A percentile compares a stretch with the other conserved stretches of the same genome.
Evolutionary conservation across 2,888 invertebrate species (phyloP).

Genomic region (Drosophila suboccidentalis): DNA sequence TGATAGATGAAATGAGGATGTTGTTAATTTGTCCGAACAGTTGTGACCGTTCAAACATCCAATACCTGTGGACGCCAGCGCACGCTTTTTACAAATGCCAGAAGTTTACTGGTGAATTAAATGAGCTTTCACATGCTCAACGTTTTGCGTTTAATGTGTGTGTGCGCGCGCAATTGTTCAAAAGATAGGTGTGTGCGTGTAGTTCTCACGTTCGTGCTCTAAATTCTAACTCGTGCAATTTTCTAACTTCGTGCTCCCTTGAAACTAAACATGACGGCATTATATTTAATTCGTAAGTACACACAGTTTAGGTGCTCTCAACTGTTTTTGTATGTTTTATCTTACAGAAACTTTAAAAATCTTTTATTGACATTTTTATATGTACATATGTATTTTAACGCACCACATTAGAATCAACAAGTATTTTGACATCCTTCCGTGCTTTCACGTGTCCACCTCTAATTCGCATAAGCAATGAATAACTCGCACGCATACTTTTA

Average conservation of each 20-base stretch:
- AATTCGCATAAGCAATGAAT: constrained; percentile 1
- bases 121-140: constrained; percentile 41
- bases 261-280: background rate
- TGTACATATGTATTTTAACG: background rate
- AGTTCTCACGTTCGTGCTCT: constrained; percentile 24
- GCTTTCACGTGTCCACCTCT: constrained; percentile 29
- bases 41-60: constrained; percentile 11
- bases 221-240: background rate
- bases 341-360: too few species aligned
- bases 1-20: background rate
- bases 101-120: constrained; percentile 42
- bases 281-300: background rate
- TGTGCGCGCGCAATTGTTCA: constrained; percentile 56
- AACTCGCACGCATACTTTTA: constrained; percentile 4
- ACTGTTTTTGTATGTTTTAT: background rate
- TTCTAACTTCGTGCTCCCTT: background rate
- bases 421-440: constrained; percentile 10
- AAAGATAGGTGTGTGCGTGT: constrained; percentile 34
- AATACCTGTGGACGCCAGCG: constrained; percentile 26
- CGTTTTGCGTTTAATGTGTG: constrained; percentile 32
- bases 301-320: too few species aligned
- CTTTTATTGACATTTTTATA: background rate
- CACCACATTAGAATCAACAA: constrained; percentile 37
- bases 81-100: constrained; percentile 41
- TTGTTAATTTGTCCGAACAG: constrained; percentile 27